Conservation (phyloP, 37 sponge, comb jelly and placozoan species). For the Beroe ovata region DNA sequence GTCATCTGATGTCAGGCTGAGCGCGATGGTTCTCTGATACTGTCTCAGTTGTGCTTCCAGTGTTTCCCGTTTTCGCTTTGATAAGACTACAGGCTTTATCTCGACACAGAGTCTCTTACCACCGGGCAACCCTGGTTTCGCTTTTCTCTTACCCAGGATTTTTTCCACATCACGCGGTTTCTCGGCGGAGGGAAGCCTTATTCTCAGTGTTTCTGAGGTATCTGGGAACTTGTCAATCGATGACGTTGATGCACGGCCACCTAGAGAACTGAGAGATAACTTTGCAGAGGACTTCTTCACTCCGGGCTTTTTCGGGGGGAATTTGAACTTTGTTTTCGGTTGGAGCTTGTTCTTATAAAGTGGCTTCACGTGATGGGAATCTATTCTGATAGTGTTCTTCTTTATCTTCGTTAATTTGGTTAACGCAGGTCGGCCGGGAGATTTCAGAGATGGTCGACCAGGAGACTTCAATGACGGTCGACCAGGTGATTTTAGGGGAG, state of each 20-base stretch:
- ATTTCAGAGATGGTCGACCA: conserved; percentile 8
- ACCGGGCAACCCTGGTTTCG: neutral
- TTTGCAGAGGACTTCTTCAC: conserved; percentile 21
- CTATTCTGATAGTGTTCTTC: conserved; percentile 42
- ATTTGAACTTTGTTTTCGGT: conserved; percentile 53
- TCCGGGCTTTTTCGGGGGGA: conserved; percentile 31
- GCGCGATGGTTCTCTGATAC: conserved; percentile 10
- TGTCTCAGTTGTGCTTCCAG: neutral
- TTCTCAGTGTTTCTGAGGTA: too few species aligned
- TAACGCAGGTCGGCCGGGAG: neutral
- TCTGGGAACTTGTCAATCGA: neutral
- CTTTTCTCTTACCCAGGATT: conserved; percentile 32
- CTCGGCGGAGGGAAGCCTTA: neutral
- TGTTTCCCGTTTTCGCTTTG: conserved; percentile 41
- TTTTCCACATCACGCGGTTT: conserved; percentile 3
- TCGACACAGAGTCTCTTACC: conserved; percentile 30
- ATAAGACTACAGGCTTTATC: conserved; percentile 11
- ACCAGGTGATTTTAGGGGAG: neutral
- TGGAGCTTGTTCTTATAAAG: conserved; percentile 43
- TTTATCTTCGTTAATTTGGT: conserved; percentile 13
- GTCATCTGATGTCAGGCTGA: conserved; percentile 14
- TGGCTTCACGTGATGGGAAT: neutral
- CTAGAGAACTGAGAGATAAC: neutral
- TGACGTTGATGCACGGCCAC: neutral
- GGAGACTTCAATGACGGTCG: conserved; percentile 27